phyloP scores from a whole-genome alignment of 2,797 vertebrate genomes.

The Pseudomugil gertrudae region DNA sequence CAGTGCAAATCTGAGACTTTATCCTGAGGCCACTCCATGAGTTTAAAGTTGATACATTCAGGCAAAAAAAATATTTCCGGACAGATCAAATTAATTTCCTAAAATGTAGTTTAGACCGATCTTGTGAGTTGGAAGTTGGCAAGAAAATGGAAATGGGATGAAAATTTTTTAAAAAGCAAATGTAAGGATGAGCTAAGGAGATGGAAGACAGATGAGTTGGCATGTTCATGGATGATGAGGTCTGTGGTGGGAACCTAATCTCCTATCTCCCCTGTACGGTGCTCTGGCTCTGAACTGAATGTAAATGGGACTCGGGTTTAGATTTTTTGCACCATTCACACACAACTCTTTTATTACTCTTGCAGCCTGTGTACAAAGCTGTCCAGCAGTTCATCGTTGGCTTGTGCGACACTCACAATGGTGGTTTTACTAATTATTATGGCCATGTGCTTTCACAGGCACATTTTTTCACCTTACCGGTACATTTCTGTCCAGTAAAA shows the following conservation, averaged over 20 bases:
- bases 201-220: conserved; percentile 48
- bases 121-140: neutral
- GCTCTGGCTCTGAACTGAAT: conserved; percentile 68
- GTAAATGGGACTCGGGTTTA: conserved; percentile 63
- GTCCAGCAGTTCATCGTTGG: conserved; percentile 3
- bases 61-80: neutral
- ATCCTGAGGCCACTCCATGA: neutral
- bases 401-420: neutral
- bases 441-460: neutral
- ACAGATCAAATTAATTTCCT: neutral
- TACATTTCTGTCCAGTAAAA: neutral
- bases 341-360: conserved; percentile 12
- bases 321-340: conserved; percentile 44
- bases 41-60: neutral
- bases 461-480: neutral
- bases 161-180: neutral
- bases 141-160: neutral
- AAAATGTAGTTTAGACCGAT: neutral
- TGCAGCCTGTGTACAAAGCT: conserved; percentile 9
- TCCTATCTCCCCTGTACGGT: conserved; percentile 72
- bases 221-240: conserved; percentile 70
- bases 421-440: conserved; percentile 13
- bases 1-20: conserved; percentile 14
- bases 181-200: conserved; percentile 19
- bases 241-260: conserved; percentile 74